These are phyloP conservation scores for Tromatobia lineatoria DNA, from an alignment of 2,888 invertebrate species.

Conservation along the genomic window DNA sequence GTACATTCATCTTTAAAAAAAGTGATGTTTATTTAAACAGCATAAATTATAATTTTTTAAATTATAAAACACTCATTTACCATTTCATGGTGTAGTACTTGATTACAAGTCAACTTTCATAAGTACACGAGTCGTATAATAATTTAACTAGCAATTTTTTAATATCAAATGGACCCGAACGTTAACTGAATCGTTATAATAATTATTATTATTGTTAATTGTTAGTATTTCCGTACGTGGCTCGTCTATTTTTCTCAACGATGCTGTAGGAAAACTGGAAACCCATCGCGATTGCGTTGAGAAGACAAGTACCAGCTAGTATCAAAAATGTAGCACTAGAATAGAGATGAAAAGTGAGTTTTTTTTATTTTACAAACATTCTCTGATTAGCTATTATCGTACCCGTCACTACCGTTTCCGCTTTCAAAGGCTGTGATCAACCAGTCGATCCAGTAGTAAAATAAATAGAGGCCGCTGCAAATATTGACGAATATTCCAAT, in stretches of 20 bases:
- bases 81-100: background rate
- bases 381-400: background rate
- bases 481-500: conserved; percentile 70
- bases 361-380: background rate
- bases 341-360: background rate
- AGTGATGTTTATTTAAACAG: no score
- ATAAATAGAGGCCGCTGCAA: conserved; percentile 71
- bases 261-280: conserved; percentile 47
- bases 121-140: background rate
- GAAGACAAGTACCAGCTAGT: conserved; percentile 48
- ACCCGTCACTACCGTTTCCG: conserved; percentile 64
- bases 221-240: conserved; percentile 3
- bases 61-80: background rate
- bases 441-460: conserved; percentile 72
- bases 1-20: no score
- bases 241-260: conserved; percentile 54
- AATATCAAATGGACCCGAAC: background rate
- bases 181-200: conserved; percentile 47
- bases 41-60: no score
- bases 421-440: conserved; percentile 35
- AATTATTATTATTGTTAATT: conserved; percentile 41
- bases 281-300: conserved; percentile 54
- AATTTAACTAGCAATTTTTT: conserved; percentile 1
- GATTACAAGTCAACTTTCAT: background rate
- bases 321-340: conserved; percentile 62